Base-by-base conservation (phyloP, 2,888 invertebrate genomes). In the Eupithecia pulchellata region DNA sequence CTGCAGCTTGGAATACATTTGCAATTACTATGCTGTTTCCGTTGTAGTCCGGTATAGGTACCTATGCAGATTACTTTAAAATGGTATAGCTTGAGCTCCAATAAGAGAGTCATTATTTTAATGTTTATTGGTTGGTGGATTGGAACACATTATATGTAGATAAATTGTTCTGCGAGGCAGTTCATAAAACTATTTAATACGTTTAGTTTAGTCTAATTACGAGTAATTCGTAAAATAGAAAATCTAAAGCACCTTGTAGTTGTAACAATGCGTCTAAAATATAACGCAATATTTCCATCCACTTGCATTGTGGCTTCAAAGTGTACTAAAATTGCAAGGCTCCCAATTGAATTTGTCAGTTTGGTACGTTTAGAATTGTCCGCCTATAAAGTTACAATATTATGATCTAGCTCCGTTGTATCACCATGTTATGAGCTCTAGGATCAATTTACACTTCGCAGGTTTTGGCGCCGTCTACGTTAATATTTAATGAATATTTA, bases 21-120 rank as follows among this genome's bases (percentile, higher is more conserved):
- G 68, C 72, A 63, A 71, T 70, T 70, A 61, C 47, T 64, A 70
- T 58, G 55, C 47, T 42, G 55, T 72, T 68, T 72, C 68, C 71
- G 66, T 58, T 25, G 29, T 32, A 42, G 36, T 47, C 32, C 30
- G 39, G 55, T 60, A 17, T 52, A 13, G 8, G 29, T 57, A 29
- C n/a, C n/a, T 57, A 57, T 57, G 57, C 17, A 57, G 29, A 57
- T 57, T 57, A 29, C 14, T 29, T 14, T 29, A 29, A 57, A 57
- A 57, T 57, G 14, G 57, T 57, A 25, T 47, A 52, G 34, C 36
- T 20, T 32, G 25, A 17, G 47, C 34, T 64, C 70, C 36, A 64
- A 57, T 57, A 9, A 57, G 25, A 55, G 4, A 27, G 14, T 57
- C 29, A 27, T 17, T 57, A 29, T 29, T 29, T 57, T 27, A 20